Conservation (phyloP, 2,888 invertebrate genomes). For the Dryadula phaetusa region DNA sequence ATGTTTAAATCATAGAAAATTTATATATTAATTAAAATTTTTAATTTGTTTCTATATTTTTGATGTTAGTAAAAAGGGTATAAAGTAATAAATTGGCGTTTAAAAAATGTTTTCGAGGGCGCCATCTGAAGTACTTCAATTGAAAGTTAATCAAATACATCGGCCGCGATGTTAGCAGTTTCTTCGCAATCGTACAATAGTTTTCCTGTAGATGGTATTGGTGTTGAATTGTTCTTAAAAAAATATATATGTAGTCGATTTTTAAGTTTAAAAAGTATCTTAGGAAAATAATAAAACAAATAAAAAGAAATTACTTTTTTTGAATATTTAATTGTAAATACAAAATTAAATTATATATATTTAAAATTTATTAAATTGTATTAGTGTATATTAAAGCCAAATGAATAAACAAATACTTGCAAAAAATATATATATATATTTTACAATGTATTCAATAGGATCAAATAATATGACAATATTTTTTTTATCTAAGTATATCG, state of each 20-base stretch:
- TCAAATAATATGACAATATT: no score
- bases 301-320: no score
- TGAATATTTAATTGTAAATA: no score
- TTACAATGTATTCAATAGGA: no score
- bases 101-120: not conserved
- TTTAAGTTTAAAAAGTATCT: not conserved
- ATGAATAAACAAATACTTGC: no score
- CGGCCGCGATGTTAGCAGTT: not conserved
- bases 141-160: conserved; percentile 2
- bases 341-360: no score
- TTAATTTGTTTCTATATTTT: not conserved
- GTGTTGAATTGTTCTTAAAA: not conserved
- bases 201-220: conserved; percentile 17
- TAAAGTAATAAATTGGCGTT: not conserved
- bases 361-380: no score
- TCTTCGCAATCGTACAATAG: not conserved
- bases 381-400: no score
- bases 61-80: not conserved
- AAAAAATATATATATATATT: no score
- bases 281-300: no score
- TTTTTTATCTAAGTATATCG: no score
- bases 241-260: not conserved
- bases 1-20: not conserved
- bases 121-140: conserved; percentile 9
- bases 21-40: not conserved